A percentile compares a stretch with the other conserved stretches of the same genome.
Conservation (phyloP, 2,113 vertebrate species). For the Tetrao urogallus region DNA sequence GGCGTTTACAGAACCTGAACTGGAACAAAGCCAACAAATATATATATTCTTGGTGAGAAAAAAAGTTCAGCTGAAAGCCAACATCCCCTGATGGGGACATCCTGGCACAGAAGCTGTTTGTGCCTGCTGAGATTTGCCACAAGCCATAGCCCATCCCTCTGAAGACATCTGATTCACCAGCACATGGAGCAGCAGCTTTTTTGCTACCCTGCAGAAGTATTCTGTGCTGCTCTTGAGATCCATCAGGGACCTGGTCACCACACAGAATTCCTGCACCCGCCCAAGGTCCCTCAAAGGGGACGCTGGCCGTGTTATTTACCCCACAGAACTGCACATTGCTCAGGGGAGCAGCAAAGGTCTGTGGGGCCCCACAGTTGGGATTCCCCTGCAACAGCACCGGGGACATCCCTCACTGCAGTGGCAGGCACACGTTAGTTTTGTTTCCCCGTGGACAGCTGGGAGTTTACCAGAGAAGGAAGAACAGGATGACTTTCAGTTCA, state of each 20-base stretch:
- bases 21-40: not conserved
- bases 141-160: accelerated
- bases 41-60: not conserved
- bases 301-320: accelerated
- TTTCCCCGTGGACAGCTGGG: not conserved
- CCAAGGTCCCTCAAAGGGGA: not conserved
- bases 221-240: not conserved
- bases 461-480: not conserved
- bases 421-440: accelerated
- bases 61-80: not conserved
- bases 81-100: not conserved
- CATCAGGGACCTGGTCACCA: not conserved
- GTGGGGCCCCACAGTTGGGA: accelerated
- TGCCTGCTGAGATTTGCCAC: not conserved
- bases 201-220: not conserved
- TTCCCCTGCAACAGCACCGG: not conserved
- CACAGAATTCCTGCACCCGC: accelerated
- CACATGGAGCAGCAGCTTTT: accelerated
- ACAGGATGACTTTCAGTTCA: not conserved
- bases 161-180: accelerated
- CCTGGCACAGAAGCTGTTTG: not conserved
- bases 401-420: not conserved
- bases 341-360: not conserved
- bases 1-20: not conserved
- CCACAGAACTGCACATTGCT: accelerated